Evolutionary conservation across 2,113 vertebrate genomes (phyloP).

Genomic region (Bujurquina vittata): DNA sequence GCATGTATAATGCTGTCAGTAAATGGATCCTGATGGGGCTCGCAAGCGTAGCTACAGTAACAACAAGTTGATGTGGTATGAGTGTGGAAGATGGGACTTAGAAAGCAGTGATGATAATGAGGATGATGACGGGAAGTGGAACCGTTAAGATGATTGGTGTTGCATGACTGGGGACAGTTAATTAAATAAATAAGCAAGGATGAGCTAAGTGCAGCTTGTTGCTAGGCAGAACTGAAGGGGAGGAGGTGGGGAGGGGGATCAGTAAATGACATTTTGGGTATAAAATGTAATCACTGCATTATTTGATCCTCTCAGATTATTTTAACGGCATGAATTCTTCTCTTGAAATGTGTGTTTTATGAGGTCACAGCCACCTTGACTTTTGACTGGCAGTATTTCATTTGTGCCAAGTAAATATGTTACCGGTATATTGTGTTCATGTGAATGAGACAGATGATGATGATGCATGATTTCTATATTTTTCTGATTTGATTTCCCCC

Average conservation of each 20-base stretch:
- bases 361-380: background rate
- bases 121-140: conserved; percentile 31
- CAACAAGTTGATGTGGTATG: conserved; percentile 29
- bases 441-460: background rate
- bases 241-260: background rate
- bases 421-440: background rate
- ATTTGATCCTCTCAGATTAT: background rate
- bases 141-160: conserved; percentile 40
- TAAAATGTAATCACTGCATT: no score
- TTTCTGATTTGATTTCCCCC: background rate
- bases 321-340: background rate
- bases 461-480: background rate
- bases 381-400: background rate
- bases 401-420: background rate
- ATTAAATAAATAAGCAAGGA: conserved; percentile 41
- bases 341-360: background rate
- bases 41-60: conserved; percentile 28
- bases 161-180: conserved; percentile 29
- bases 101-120: conserved; percentile 48
- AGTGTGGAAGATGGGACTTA: conserved; percentile 48
- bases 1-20: conserved; percentile 50
- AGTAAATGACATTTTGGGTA: background rate
- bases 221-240: conserved; percentile 50
- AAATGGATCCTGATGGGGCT: conserved; percentile 62
- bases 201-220: conserved; percentile 52